Evolutionary conservation across 2,888 invertebrate genomes (phyloP), one percentile per base, ranked within the genome.

Genomic region (Drosophila siamana): DNA sequence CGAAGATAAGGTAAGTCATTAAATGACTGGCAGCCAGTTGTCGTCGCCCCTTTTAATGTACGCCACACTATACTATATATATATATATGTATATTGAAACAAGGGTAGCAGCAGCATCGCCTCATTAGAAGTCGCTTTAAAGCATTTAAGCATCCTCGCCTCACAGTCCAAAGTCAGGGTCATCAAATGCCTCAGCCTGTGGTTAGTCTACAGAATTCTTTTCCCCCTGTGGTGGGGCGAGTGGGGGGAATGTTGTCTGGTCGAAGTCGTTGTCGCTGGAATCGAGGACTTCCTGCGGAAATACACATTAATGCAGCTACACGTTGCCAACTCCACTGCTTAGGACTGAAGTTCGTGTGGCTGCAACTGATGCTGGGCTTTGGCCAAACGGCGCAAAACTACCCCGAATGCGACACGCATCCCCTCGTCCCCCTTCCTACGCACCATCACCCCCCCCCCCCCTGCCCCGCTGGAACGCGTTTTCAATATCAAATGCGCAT

Each of bases 1-100:
- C 73, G 97, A 98, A 93, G 97, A 97, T 93, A 98, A 98, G 96
- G 98, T 98, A 94, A 94, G 93, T 86, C 80, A 73, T 86, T 84
- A 80, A 87, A 70, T 66, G 74, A 76, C 71, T 78, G 66, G 59
- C 65, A 63, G 56, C n/a, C n/a, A n/a, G n/a, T n/a, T n/a, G n/a
- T n/a, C n/a, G n/a, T 28, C 7, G 19, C 9, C 30, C 28, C 13
- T 0, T 16, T 28, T 4, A 11, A 5, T 33, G 22, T 5, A 16
- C 9, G 1, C 13, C 11, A 22, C 33, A n/a, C 11, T 19, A 11
- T 19, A 48, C 11, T n/a, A 7, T 7, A 24, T 30, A 46, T 9
- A 19, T 33, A 50, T 50, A 19, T 11, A 24, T 50, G 61, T 22
- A 47, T 50, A 75, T 61, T 73, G 48, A 84, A 81, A 75, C 74